phyloP scores from a whole-genome alignment of 2,888 invertebrate genomes.

The Aquatica leii region DNA sequence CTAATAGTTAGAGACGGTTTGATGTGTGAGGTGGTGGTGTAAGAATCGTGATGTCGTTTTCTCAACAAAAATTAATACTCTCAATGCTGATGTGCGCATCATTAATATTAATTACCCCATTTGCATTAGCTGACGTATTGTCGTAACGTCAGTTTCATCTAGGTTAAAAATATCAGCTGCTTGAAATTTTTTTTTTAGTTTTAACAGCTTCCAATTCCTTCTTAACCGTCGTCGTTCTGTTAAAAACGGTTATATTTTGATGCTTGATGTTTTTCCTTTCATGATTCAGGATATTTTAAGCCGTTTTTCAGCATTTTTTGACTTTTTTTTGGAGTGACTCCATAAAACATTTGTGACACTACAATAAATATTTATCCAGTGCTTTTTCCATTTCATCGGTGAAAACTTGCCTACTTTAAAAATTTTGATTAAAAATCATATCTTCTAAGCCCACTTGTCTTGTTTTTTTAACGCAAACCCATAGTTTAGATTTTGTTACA shows the following conservation, averaged over 20 bases:
- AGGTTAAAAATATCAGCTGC: too few species aligned
- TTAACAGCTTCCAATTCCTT: not conserved
- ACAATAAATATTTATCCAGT: not conserved
- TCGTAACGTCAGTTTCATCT: not conserved
- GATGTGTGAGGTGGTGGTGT: not conserved
- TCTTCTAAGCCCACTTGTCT: too few species aligned
- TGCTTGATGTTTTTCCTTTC: not conserved
- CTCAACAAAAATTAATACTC: not conserved
- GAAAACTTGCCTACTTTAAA: too few species aligned
- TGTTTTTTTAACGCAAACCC: too few species aligned
- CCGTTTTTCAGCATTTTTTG: not conserved
- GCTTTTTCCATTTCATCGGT: too few species aligned
- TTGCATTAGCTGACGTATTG: not conserved
- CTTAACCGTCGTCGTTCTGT: not conserved
- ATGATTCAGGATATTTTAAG: not conserved
- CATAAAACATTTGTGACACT: not conserved
- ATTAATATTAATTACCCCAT: not conserved
- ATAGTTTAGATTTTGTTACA: too few species aligned
- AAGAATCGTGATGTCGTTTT: not conserved
- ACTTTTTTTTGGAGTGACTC: not conserved
- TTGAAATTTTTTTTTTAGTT: not conserved
- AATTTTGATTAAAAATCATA: too few species aligned
- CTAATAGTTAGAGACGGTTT: too few species aligned
- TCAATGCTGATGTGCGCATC: not conserved
- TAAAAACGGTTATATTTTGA: not conserved